Conservation (phyloP, 1,140 invertebrate genomes). For the Thaumetopoea pityocampa region DNA sequence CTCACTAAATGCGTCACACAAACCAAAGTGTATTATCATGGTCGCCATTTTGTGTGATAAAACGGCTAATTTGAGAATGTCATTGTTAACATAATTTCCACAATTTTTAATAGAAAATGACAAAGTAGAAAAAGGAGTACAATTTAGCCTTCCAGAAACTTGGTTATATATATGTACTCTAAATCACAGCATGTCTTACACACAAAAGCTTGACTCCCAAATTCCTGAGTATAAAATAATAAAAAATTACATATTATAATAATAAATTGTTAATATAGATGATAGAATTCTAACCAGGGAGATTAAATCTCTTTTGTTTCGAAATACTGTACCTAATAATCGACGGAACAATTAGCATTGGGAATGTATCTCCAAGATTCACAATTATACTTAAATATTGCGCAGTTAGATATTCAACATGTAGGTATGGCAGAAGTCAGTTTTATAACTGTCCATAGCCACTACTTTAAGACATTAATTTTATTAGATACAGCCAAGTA, state of each 20-base stretch:
- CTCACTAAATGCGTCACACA: conserved; percentile 26
- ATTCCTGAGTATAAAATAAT: conserved; percentile 4
- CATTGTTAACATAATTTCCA: too few species aligned
- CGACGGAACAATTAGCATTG: conserved; percentile 67
- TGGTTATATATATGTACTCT: too few species aligned
- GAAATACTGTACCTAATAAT: conserved; percentile 73
- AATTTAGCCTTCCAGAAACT: too few species aligned
- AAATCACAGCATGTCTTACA: too few species aligned
- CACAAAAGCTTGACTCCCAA: too few species aligned
- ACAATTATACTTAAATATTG: conserved; percentile 49
- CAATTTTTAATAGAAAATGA: conserved; percentile 28
- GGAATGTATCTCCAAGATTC: conserved; percentile 57
- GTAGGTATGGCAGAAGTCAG: conserved; percentile 64
- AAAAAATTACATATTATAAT: background rate
- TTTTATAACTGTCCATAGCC: conserved; percentile 68
- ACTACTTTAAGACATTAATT: conserved; percentile 69
- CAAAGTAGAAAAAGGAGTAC: too few species aligned
- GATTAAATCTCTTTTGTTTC: conserved; percentile 28
- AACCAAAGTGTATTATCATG: conserved; percentile 26
- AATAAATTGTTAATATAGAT: conserved; percentile 6
- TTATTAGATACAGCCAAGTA: conserved; percentile 55
- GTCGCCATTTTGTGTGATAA: conserved; percentile 8
- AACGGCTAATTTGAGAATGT: background rate
- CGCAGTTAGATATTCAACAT: conserved; percentile 63
- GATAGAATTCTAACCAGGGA: conserved; percentile 3